Conservation (phyloP, 2,113 vertebrate species). For the Leiothrix lutea region DNA sequence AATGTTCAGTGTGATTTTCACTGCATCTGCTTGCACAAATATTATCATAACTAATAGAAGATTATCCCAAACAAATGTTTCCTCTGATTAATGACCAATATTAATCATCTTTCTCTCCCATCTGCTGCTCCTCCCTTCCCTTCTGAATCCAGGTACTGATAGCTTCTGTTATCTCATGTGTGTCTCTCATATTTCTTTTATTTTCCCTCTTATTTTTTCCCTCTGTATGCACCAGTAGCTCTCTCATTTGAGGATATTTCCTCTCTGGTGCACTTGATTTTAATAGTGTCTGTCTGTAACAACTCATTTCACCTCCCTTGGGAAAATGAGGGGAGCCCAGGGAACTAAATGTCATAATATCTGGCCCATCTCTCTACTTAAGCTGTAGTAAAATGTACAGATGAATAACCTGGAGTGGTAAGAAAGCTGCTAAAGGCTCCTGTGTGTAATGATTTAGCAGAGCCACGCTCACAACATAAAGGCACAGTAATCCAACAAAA, state of each 20-base stretch:
- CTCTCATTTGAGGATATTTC: constrained; percentile 49
- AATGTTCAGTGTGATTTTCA: constrained; percentile 25
- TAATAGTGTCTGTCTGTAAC: constrained; percentile 59
- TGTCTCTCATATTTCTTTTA: neutral
- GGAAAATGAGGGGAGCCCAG: constrained; percentile 38
- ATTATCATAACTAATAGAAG: constrained; percentile 35
- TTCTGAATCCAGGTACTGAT: constrained; percentile 39
- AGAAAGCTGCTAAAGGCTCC: constrained; percentile 38
- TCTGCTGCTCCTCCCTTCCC: constrained; percentile 47
- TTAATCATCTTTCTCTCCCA: constrained; percentile 53
- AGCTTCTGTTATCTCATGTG: constrained; percentile 13
- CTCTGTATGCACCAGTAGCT: constrained; percentile 33
- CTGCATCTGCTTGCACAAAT: constrained; percentile 49
- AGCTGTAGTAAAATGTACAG: constrained; percentile 37
- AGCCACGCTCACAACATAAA: neutral
- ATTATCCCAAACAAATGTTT: constrained; percentile 55
- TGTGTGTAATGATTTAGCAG: constrained; percentile 19
- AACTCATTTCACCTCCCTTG: constrained; percentile 50
- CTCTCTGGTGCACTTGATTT: constrained; percentile 60
- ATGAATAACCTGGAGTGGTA: constrained; percentile 42
- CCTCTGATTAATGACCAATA: constrained; percentile 61
- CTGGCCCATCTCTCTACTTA: constrained; percentile 19
- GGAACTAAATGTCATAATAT: constrained; percentile 56
- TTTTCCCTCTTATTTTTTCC: neutral
- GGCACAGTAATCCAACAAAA: neutral